These are phyloP conservation scores for Drosophila biarmipes DNA, from an alignment of 1,140 invertebrate species.

Conservation along the genomic window DNA sequence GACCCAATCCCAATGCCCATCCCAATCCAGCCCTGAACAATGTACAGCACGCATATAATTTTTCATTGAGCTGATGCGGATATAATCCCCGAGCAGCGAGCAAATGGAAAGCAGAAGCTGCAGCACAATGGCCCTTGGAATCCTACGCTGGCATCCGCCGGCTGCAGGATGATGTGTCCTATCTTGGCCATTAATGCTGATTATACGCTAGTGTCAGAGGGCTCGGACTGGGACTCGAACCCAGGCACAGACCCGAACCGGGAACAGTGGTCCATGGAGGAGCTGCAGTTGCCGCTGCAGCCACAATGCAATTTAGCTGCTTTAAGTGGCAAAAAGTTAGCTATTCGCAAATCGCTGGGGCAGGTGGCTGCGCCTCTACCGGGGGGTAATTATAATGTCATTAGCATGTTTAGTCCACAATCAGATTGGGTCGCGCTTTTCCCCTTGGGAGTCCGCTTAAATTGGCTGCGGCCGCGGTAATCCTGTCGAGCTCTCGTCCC, in stretches of 20 bases:
- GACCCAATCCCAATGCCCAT: no score
- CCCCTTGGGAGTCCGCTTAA: conserved; percentile 39
- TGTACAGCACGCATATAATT: conserved; percentile 62
- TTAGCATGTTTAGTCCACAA: conserved; percentile 80
- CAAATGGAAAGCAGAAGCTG: conserved; percentile 18
- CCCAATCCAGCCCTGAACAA: background rate
- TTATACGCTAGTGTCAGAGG: conserved; percentile 73
- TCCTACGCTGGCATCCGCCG: conserved; percentile 6
- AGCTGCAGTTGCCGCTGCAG: conserved; percentile 1
- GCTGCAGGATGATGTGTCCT: conserved; percentile 32
- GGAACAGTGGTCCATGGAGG: conserved; percentile 18
- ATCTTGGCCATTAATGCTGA: conserved; percentile 78
- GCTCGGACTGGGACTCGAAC: conserved; percentile 4
- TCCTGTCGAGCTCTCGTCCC: conserved; percentile 30
- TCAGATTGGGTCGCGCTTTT: conserved; percentile 58
- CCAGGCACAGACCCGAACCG: background rate
- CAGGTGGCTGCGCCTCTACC: conserved; percentile 39
- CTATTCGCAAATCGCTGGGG: conserved; percentile 68
- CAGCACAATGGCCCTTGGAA: conserved; percentile 47
- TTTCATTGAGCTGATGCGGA: conserved; percentile 78
- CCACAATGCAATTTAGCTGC: conserved; percentile 74
- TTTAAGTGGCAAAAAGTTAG: conserved; percentile 75
- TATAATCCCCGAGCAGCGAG: conserved; percentile 65
- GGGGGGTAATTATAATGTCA: conserved; percentile 80
- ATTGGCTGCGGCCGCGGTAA: conserved; percentile 63